phyloP scores from a whole-genome alignment of 2,888 invertebrate species.

The Drosophila formosana region DNA sequence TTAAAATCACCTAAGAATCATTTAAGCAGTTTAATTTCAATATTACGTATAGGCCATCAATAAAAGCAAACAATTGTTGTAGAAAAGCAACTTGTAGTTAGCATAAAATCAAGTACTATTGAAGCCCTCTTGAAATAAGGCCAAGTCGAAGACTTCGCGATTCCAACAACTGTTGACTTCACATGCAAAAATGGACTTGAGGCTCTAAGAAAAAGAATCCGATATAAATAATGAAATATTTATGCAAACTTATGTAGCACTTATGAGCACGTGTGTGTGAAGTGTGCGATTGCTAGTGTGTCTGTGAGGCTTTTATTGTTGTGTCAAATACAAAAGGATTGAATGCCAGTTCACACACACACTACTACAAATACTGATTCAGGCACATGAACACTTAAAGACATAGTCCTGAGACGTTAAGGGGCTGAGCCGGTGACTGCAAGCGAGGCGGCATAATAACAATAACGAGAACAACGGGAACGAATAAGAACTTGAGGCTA shows the following conservation, averaged over 20 bases:
- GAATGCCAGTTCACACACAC: conserved; percentile 39
- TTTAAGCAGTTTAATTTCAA: neutral
- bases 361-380: neutral
- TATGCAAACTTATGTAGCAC: conserved; percentile 45
- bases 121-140: conserved; percentile 50
- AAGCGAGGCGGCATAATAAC: conserved; percentile 60
- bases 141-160: conserved; percentile 50
- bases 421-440: conserved; percentile 19
- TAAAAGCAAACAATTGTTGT: neutral
- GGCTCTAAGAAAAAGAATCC: conserved; percentile 60
- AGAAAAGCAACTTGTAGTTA: conserved; percentile 9
- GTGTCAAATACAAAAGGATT: conserved; percentile 73
- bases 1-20: conserved; percentile 25
- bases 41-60: neutral
- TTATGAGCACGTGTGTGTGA: conserved; percentile 6
- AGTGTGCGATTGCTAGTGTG: conserved; percentile 29
- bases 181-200: conserved; percentile 37
- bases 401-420: conserved; percentile 34
- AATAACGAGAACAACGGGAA: conserved; percentile 67
- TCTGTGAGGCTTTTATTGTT: conserved; percentile 58
- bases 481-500: conserved; percentile 64
- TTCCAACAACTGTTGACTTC: conserved; percentile 57
- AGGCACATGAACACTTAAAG: conserved; percentile 10
- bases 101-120: conserved; percentile 20
- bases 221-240: conserved; percentile 77